Evolutionary conservation across 2,797 vertebrate genomes (phyloP).

Genomic region (Falco cherrug): DNA sequence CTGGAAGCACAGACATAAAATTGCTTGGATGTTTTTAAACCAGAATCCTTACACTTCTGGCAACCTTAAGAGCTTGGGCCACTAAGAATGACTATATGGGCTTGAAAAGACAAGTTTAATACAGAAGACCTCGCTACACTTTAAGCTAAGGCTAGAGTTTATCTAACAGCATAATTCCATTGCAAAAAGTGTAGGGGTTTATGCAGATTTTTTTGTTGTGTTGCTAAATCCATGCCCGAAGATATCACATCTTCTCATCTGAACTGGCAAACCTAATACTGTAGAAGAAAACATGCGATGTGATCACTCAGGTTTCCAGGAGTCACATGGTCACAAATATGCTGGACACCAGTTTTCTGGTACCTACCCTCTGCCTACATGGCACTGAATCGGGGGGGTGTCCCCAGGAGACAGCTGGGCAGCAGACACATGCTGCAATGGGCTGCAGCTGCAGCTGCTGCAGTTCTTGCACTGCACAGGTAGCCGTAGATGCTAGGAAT

Average conservation of each 20-base stretch:
- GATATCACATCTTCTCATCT: not conserved
- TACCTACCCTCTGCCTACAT: not conserved
- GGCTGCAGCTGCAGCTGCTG: not conserved
- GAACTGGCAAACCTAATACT: not conserved
- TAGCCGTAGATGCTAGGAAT: not conserved
- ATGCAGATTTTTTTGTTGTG: not conserved
- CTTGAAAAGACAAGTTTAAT: not conserved
- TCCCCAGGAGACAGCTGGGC: not conserved
- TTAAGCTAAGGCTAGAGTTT: not conserved
- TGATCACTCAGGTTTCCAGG: not conserved
- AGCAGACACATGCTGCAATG: not conserved
- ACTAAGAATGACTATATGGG: not conserved
- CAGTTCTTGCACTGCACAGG: not conserved
- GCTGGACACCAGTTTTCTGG: not conserved
- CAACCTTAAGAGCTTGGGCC: not conserved
- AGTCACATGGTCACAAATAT: not conserved
- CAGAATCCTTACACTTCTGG: not conserved
- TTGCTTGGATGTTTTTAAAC: not conserved
- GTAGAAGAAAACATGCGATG: not conserved
- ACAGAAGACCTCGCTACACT: not conserved
- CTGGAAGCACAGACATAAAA: not conserved
- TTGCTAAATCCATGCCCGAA: not conserved
- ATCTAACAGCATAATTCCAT: not conserved
- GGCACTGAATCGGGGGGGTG: not conserved
- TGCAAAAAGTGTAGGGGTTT: not conserved